Percentiles rank a stretch among this genome's conserved stretches.
phyloP scores from a whole-genome alignment of 2,888 invertebrate species.

The Cataglyphis altisquamis region DNA sequence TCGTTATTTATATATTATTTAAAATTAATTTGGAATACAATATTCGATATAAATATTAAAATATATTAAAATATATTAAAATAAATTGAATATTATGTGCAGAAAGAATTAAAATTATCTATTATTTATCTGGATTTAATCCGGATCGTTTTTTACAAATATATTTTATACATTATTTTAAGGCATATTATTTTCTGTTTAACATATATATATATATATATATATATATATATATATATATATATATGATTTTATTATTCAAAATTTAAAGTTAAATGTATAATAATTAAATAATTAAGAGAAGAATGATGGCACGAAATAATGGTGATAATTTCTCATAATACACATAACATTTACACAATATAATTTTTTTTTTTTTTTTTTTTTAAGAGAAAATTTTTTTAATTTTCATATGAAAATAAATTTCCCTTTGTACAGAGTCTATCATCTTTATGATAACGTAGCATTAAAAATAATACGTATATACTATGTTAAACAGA shows the following conservation, averaged over 20 bases:
- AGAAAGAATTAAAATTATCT: constrained; percentile 15
- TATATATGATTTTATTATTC: no score
- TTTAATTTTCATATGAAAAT: background rate
- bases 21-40: constrained; percentile 10
- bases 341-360: background rate
- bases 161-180: constrained; percentile 7
- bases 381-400: background rate
- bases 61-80: background rate
- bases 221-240: background rate
- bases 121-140: background rate
- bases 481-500: background rate
- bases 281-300: background rate
- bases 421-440: constrained; percentile 13
- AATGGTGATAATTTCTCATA: background rate
- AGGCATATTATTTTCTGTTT: constrained; percentile 19
- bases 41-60: background rate
- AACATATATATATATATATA: background rate
- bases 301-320: background rate
- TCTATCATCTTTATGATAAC: background rate
- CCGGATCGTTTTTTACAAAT: constrained; percentile 16
- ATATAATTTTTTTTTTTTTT: background rate
- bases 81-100: background rate
- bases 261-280: background rate
- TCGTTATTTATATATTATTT: background rate
- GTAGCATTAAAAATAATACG: background rate